Evolutionary conservation across 2,113 vertebrate species (phyloP).

Genomic region (Microtus pennsylvanicus): DNA sequence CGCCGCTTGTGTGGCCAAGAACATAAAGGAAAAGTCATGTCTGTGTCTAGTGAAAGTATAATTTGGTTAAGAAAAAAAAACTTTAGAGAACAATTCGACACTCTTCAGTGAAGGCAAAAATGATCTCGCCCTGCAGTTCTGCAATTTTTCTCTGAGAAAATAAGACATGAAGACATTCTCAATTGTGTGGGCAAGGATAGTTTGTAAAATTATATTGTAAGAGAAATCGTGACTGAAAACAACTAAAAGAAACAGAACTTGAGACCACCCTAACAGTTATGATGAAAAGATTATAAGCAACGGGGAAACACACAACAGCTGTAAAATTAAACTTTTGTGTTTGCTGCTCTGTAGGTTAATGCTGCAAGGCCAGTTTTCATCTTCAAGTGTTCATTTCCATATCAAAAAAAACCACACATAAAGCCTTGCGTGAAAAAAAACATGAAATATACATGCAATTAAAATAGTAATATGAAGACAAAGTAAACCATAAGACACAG

Average conservation of each 20-base stretch:
- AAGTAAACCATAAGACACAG: background rate
- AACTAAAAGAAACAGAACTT: background rate
- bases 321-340: background rate
- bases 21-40: background rate
- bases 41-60: background rate
- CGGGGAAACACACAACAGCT: background rate
- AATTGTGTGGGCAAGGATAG: background rate
- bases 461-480: background rate
- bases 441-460: background rate
- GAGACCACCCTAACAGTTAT: background rate
- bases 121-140: background rate
- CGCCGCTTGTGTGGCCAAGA: background rate
- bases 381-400: background rate
- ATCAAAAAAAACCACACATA: background rate
- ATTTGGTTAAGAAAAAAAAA: background rate
- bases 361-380: background rate
- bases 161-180: background rate
- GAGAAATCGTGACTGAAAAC: background rate
- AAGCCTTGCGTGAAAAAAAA: background rate
- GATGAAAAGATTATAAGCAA: background rate
- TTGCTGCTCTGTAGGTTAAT: background rate
- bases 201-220: background rate
- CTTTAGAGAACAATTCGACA: background rate
- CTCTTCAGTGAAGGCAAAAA: background rate
- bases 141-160: background rate